Percentiles rank a stretch among this genome's conserved stretches.
Conservation (phyloP, 2,888 invertebrate species). For the Hypercompe scribonia region DNA sequence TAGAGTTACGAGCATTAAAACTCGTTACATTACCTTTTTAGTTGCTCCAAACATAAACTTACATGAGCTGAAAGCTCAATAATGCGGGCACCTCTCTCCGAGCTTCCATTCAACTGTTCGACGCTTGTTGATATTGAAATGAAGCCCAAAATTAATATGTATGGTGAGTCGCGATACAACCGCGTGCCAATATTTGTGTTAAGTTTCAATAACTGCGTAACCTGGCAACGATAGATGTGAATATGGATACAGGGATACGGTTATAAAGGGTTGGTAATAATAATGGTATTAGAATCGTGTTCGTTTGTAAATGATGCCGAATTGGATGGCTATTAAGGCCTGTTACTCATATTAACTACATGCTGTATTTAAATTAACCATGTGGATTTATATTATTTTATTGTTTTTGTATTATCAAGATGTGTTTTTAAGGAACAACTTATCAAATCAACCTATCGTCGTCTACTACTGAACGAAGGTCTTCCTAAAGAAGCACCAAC, state of each 20-base stretch:
- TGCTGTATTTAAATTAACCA: not conserved
- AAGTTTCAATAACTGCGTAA: conserved; percentile 60
- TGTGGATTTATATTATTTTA: not conserved
- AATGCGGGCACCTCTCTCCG: conserved; percentile 13
- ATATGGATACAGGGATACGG: conserved; percentile 22
- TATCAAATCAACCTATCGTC: too few relatives aligned
- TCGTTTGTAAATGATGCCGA: not conserved
- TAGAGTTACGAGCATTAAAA: not conserved
- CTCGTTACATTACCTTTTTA: not conserved
- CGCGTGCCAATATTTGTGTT: conserved; percentile 63
- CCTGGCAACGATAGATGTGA: conserved; percentile 28
- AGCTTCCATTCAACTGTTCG: conserved; percentile 55
- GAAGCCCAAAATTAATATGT: conserved; percentile 78
- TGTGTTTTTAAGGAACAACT: not conserved
- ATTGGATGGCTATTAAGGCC: not conserved
- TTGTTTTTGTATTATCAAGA: not conserved
- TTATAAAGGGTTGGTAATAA: conserved; percentile 23
- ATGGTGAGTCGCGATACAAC: conserved; percentile 69
- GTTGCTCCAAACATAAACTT: conserved; percentile 12
- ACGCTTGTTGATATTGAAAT: conserved; percentile 80
- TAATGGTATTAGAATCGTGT: conserved; percentile 4
- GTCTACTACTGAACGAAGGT: too few relatives aligned
- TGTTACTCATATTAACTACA: not conserved
- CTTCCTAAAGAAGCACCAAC: too few relatives aligned
- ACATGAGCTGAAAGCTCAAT: conserved; percentile 28